These are phyloP conservation scores for Monoplex corrugatus DNA, from an alignment of 2,888 invertebrate genomes.

Conservation along the genomic window DNA sequence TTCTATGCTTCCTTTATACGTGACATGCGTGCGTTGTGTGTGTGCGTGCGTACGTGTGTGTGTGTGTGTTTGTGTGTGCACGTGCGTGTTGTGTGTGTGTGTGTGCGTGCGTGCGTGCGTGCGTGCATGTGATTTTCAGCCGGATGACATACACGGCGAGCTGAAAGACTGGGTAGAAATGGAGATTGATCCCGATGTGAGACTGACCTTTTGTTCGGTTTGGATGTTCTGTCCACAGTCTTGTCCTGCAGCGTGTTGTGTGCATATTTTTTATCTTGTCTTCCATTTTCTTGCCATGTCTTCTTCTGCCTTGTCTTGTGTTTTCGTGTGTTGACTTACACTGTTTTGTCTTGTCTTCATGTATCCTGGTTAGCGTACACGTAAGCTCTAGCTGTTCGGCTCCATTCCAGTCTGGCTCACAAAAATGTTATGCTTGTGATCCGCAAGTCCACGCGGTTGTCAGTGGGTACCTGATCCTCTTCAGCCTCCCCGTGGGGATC, in stretches of 20 bases:
- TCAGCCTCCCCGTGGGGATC: too few species aligned
- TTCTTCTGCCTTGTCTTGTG: too few species aligned
- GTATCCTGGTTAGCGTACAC: too few species aligned
- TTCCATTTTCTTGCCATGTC: neutral
- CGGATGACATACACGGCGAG: slow-evolving; percentile 84
- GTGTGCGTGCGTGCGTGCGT: neutral
- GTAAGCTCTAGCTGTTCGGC: too few species aligned
- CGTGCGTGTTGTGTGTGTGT: neutral
- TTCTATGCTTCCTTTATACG: too few species aligned
- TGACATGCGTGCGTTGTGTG: neutral
- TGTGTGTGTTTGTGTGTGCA: neutral
- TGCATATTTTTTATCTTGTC: neutral
- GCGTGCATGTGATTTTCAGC: slow-evolving; percentile 82
- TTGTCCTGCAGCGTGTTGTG: neutral
- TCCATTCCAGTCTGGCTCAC: too few species aligned
- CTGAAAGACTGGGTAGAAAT: slow-evolving; percentile 84
- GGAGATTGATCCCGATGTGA: slow-evolving; percentile 85
- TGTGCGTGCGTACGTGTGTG: neutral
- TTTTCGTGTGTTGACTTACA: neutral
- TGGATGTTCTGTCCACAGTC: neutral
- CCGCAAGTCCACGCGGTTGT: too few species aligned
- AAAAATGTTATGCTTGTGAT: too few species aligned
- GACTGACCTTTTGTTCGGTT: neutral
- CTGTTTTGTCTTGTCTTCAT: neutral
- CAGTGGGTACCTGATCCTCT: too few species aligned